These are phyloP conservation scores for Anoplius nigerrimus DNA, from an alignment of 2,888 invertebrate genomes.

Conservation along the genomic window DNA sequence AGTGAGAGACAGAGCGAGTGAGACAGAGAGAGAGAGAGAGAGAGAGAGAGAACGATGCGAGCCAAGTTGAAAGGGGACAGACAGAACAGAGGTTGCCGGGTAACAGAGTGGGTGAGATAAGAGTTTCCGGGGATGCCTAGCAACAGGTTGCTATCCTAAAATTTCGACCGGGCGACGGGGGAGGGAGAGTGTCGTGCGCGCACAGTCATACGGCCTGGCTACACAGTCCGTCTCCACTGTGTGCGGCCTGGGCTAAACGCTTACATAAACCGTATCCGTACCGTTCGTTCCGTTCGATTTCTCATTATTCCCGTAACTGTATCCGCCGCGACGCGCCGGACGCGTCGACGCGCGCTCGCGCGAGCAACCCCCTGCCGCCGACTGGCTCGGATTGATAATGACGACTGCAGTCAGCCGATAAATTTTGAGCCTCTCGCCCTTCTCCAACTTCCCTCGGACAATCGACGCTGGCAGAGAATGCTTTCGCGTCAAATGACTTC, in stretches of 20 bases:
- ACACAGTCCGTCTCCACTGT: no score
- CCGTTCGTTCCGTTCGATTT: slow-evolving; percentile 23
- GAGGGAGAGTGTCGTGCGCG: background rate
- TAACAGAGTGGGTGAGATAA: slow-evolving; percentile 56
- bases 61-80: slow-evolving; percentile 1
- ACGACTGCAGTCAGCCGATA: no score
- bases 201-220: no score
- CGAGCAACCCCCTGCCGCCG: no score
- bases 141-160: slow-evolving; percentile 72
- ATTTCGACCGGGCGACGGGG: slow-evolving; percentile 50
- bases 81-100: slow-evolving; percentile 44
- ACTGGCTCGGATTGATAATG: no score
- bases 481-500: no score
- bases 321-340: background rate
- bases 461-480: no score
- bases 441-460: no score
- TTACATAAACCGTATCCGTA: slow-evolving; percentile 18
- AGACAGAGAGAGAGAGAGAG: slow-evolving; percentile 14
- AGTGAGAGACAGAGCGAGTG: background rate
- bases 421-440: background rate
- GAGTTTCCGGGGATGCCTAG: slow-evolving; percentile 68
- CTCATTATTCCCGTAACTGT: slow-evolving; percentile 18
- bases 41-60: no score
- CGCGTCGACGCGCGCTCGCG: background rate
- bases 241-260: slow-evolving; percentile 8